Evolutionary conservation across 2,113 vertebrate species (phyloP), one percentile per base, ranked within the genome.

Genomic region (Scortum barcoo): DNA sequence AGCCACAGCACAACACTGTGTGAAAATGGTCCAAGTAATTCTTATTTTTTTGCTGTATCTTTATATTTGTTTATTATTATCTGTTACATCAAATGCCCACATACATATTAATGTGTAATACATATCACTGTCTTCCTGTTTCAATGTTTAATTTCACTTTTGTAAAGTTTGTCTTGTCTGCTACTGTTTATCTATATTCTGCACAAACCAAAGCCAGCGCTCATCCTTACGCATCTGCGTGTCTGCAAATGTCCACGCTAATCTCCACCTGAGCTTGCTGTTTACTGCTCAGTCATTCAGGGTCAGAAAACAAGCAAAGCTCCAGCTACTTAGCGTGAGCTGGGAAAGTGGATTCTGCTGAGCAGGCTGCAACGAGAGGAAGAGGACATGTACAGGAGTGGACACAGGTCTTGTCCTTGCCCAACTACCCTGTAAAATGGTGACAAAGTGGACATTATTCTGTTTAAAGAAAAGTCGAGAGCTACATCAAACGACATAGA

Each of bases 221-320:
- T 75, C 14, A 24, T 40, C n/a, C 36, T 19, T 14, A 22, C 48
- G 30, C 1, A 9, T 65, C 6, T 66, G 66, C 56, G 68, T 38
- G 30, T 84, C 17, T 75, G 57, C 74, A 71, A 58, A 58, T 76
- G 60, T 81, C 74, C 73, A 22, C 14, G 7, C n/a, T 94, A 93
- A 94, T 92, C 91, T 88, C 76, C 10, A 74, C 76, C 87, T 90
- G 92, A 91, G 77, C 83, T 86, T 66, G 78, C 80, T 58, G 72
- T 67, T 82, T 76, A 48, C 80, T 62, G 57, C 67, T 80, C 88
- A 88, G 62, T 73, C 66, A 48, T 38, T 68, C 84, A 86, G 87
- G 91, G 87, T 92, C 84, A 93, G 82, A 91, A 93, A 92, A 85
- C 85, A 92, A 85, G 86, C 75, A 92, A 90, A 92, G 90, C 85